Evolutionary conservation across 2,797 vertebrate genomes (phyloP).

Genomic region (Sternarchorhynchus goeldii): DNA sequence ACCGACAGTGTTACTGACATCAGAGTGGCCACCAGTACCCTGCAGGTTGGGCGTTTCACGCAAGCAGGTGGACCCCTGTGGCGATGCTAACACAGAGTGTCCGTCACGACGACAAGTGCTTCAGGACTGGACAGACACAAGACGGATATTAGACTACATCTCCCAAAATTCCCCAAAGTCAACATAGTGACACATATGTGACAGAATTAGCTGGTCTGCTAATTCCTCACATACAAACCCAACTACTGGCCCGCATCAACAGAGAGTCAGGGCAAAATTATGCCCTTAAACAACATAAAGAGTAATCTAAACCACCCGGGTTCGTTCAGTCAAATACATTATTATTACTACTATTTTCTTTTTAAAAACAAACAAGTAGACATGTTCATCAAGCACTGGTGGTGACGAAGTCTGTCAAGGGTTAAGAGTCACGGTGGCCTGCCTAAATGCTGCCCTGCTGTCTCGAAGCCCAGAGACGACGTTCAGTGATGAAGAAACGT

Average conservation of each 20-base stretch:
- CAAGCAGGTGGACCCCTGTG: slow-evolving; percentile 1
- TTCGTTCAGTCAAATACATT: slow-evolving; percentile 77
- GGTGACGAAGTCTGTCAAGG: slow-evolving; percentile 46
- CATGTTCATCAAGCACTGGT: slow-evolving; percentile 65
- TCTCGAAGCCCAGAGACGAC: slow-evolving; percentile 15
- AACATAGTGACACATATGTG: slow-evolving; percentile 48
- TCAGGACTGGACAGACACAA: slow-evolving; percentile 36
- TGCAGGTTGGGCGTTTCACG: slow-evolving; percentile 28
- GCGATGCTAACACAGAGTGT: background rate
- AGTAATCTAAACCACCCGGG: slow-evolving; percentile 65
- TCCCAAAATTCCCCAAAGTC: slow-evolving; percentile 41
- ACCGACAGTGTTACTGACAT: slow-evolving; percentile 13
- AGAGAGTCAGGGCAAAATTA: slow-evolving; percentile 59
- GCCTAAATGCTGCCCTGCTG: slow-evolving; percentile 3
- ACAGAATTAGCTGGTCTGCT: slow-evolving; percentile 31
- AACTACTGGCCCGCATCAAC: slow-evolving; percentile 47
- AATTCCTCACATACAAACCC: slow-evolving; percentile 27
- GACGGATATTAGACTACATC: slow-evolving; percentile 35
- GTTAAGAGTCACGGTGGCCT: slow-evolving; percentile 22
- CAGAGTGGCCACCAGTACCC: slow-evolving; percentile 12
- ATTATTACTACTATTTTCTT: slow-evolving; percentile 57
- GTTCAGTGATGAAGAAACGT: slow-evolving; percentile 15
- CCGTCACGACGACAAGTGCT: slow-evolving; percentile 37
- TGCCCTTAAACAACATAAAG: slow-evolving; percentile 65
- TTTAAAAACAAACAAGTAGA: slow-evolving; percentile 59